phyloP scores from a whole-genome alignment of 2,797 vertebrate genomes.

The Sebastes dallii region DNA sequence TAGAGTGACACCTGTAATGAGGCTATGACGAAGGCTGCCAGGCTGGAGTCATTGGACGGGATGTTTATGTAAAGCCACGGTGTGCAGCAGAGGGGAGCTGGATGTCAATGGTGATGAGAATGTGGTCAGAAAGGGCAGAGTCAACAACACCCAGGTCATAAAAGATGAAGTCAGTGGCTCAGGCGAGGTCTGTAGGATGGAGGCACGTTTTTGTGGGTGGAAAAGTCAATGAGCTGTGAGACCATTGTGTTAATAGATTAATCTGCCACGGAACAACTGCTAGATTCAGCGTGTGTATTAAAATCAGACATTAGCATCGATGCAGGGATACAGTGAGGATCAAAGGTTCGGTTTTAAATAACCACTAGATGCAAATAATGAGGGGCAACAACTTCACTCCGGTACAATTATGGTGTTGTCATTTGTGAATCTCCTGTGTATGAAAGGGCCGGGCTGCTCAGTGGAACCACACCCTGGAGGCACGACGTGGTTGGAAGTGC shows the following conservation, averaged over 20 bases:
- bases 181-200: neutral
- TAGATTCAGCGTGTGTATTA: slow-evolving; percentile 25
- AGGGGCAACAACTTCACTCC: neutral
- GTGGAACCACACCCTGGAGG: neutral
- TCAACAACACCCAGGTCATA: slow-evolving; percentile 7
- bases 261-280: slow-evolving; percentile 30
- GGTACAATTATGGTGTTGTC: neutral
- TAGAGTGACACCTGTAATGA: neutral
- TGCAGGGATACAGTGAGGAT: neutral
- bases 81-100: neutral
- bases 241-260: slow-evolving; percentile 8
- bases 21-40: neutral
- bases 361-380: slow-evolving; percentile 4
- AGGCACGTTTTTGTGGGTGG: slow-evolving; percentile 4
- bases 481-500: neutral
- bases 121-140: slow-evolving; percentile 16
- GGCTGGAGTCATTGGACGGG: neutral
- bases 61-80: neutral
- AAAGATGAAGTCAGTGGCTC: neutral
- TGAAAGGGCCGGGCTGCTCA: neutral
- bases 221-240: slow-evolving; percentile 38
- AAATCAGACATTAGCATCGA: neutral
- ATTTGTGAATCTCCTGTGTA: neutral
- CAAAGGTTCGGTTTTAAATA: slow-evolving; percentile 2
- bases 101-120: neutral